Conservation (phyloP, 2,113 vertebrate genomes). For the Furnarius figulus region DNA sequence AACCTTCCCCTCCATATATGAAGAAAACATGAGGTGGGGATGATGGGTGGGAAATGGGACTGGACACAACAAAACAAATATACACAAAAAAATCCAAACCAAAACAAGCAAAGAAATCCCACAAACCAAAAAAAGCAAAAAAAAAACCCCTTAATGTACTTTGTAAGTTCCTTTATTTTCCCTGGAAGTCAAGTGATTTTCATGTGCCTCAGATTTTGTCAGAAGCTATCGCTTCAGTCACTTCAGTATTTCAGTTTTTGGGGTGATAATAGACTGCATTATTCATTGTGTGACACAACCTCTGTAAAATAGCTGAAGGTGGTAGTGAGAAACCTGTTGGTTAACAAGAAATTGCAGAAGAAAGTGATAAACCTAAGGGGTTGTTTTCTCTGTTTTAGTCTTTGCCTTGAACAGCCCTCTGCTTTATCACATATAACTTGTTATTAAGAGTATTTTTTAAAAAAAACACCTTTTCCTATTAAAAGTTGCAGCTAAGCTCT, state of each 20-base stretch:
- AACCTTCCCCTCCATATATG: not conserved
- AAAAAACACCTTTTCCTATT: not conserved
- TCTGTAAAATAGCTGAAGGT: not conserved
- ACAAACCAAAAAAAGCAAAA: not conserved
- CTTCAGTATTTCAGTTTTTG: not conserved
- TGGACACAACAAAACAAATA: not conserved
- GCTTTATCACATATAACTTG: not conserved
- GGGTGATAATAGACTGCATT: not conserved
- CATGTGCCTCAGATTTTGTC: not conserved
- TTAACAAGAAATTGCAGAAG: not conserved
- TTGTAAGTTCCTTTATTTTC: not conserved
- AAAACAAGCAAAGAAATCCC: not conserved
- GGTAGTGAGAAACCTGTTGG: not conserved
- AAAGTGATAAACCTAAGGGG: not conserved
- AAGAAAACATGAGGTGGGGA: not conserved
- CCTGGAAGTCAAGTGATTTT: not conserved
- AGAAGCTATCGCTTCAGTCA: not conserved
- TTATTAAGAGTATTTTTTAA: not conserved
- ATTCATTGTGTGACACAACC: not conserved
- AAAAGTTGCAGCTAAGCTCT: not conserved
- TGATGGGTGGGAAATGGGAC: not conserved
- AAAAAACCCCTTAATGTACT: not conserved
- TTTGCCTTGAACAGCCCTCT: not conserved
- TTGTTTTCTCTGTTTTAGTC: not conserved
- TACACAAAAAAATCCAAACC: fast-evolving